Conservation (phyloP, 1,140 invertebrate species). For the Drosophila oshimai region DNA sequence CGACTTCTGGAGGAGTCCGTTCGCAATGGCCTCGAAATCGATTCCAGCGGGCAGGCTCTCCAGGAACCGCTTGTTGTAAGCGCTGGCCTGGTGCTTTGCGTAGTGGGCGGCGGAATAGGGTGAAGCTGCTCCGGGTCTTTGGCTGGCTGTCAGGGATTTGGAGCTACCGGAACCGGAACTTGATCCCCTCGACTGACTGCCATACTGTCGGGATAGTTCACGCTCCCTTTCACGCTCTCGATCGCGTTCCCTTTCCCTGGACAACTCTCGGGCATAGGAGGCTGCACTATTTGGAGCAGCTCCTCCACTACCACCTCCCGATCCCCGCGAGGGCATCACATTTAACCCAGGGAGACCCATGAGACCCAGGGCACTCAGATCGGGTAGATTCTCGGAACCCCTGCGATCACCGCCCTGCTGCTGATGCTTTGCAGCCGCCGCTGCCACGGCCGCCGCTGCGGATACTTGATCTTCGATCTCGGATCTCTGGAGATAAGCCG, state of each 20-base stretch:
- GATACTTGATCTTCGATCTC: conserved; percentile 80
- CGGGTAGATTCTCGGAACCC: conserved; percentile 64
- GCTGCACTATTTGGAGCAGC: conserved; percentile 60
- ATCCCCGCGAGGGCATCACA: conserved; percentile 63
- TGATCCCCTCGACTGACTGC: conserved; percentile 72
- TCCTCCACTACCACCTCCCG: conserved; percentile 22
- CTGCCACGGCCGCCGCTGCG: conserved; percentile 63
- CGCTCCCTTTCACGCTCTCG: conserved; percentile 68
- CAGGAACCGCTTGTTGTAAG: conserved; percentile 76
- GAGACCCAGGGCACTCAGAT: conserved; percentile 69
- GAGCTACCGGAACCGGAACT: conserved; percentile 55
- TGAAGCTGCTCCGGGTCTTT: conserved; percentile 54
- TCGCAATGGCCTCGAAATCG: conserved; percentile 78
- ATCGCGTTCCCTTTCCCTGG: conserved; percentile 63
- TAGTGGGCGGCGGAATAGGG: conserved; percentile 66
- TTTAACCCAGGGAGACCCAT: conserved; percentile 78
- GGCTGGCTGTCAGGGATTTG: conserved; percentile 30
- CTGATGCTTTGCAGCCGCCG: conserved; percentile 59
- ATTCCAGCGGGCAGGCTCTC: conserved; percentile 77
- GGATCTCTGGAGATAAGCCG: conserved; percentile 74
- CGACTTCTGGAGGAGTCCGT: conserved; percentile 75
- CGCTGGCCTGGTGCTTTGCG: conserved; percentile 57
- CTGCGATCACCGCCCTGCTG: conserved; percentile 41
- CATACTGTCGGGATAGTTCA: conserved; percentile 65
- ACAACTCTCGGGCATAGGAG: conserved; percentile 66